Base-by-base conservation (phyloP, 1,140 invertebrate genomes). In the Yoshiicerus persimilis region DNA sequence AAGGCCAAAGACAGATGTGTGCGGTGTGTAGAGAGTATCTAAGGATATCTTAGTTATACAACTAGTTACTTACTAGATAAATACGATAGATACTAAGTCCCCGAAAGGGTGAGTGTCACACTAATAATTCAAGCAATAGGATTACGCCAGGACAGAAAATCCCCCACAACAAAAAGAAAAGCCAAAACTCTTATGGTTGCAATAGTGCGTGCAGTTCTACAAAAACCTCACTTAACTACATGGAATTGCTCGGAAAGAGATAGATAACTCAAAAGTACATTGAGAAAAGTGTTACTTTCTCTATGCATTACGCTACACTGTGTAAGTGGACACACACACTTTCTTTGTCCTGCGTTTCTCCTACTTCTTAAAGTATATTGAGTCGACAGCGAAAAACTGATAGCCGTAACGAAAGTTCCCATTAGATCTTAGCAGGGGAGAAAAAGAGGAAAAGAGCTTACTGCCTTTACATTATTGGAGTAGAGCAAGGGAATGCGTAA, bases 71-170 rank as follows among this genome's bases (percentile, higher is more conserved):
- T 80, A 30, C 9, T 34, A 80, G 75, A 80, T 56, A 56, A 56
- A 56, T 80, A 36, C 13, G 75, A 80, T 80, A 80, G 30, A 80
- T 80, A 80, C 16, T 34, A 32, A 36, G 75, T 80, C 30, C 32
- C 20, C 30, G 20, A 80, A 80, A 80, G 75, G 75, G 75, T 80
- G 75, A 80, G 75, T 80, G 75, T 80, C 75, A 80, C 39, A 62
- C 83, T 85, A 85, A 85, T 85, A 85, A 85, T 85, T 85, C 83
- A 85, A 85, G 27, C 39, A 85, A 85, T 85, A 85, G 83, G 83
- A 85, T 85, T 85, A 85, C n/a, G 56, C 56, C 56, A 38, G 30
- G 83, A 85, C 83, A 85, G 83, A 85, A 85, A 47, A 62, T 56
- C 39, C 39, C 20, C 39, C 83, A 30, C 83, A 62, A 47, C 39